Conservation (phyloP, 2,888 invertebrate species). For the Ariolimax columbianus region DNA sequence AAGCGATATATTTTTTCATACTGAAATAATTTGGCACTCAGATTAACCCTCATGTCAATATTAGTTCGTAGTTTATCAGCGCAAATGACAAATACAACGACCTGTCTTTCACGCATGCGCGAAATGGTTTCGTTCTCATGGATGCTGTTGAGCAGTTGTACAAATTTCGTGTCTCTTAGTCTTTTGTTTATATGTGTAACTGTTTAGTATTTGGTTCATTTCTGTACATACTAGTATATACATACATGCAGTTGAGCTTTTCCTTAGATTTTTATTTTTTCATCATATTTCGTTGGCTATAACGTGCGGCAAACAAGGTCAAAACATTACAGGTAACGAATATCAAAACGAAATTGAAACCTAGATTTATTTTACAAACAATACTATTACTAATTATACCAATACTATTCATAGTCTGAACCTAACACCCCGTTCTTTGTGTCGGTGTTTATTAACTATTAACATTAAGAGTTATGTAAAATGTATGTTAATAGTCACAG, state of each 20-base stretch:
- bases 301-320: constrained; percentile 41
- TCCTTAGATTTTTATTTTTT: constrained; percentile 20
- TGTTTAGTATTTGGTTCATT: neutral
- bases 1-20: neutral
- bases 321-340: constrained; percentile 31
- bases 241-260: constrained; percentile 35
- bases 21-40: neutral
- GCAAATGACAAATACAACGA: constrained; percentile 24
- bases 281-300: neutral
- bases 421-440: too few species aligned
- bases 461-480: too few species aligned
- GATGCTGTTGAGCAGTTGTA: constrained; percentile 46
- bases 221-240: constrained; percentile 36
- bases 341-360: too few species aligned
- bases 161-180: constrained; percentile 14
- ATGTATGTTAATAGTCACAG: too few species aligned
- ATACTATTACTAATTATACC: too few species aligned
- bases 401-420: too few species aligned
- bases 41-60: neutral
- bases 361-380: too few species aligned
- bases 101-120: constrained; percentile 61
- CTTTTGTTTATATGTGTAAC: constrained; percentile 27
- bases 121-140: constrained; percentile 36
- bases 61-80: neutral
- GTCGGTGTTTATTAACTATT: too few species aligned